Evolutionary conservation across 2,113 vertebrate genomes (phyloP), one percentile per base, ranked within the genome.

Genomic region (Crotalus helleri): DNA sequence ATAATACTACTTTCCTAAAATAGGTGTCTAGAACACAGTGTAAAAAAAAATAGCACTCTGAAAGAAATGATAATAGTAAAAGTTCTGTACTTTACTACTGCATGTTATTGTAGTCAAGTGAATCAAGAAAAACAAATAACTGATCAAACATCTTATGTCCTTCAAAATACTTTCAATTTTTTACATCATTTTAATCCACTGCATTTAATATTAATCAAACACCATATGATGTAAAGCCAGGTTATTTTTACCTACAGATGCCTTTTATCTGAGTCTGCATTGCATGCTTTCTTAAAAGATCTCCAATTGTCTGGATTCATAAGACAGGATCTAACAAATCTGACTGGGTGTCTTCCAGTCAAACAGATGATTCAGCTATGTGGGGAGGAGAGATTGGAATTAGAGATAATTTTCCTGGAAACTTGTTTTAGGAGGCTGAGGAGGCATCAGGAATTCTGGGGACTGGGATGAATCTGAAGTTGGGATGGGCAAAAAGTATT

Each of bases 71-170:
- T 81, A 57, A 85, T 90, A 19, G 46, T 89, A 93, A 90, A 86
- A 90, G 11, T 49, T 59, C 12, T 11, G 5, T 24, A 86, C 29
- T 90, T 46, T 86, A 85, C 17, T 21, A 39, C 15, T 81, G 17
- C 33, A 54, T 59, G 53, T 85, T 92, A 58, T 39, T 89, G 49
- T 17, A 51, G 55, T 51, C 54, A 19, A 90, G 26, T 51, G 55
- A 90, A 49, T 92, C 17, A 15, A 24, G 64, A 44, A 92, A 89
- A 92, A 51, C 87, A 90, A 89, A 85, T 57, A 51, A 85, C 49
- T 53, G 54, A 85, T 17, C n/a, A 44, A 58, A 89, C 17, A 24
- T 61, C 29, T 69, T 12, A 29, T 59, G 54, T 58, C 11, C 12
- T 81, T 85, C 46, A 53, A 49, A 59, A 88, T 33, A 3, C 58